Evolutionary conservation across 2,888 invertebrate species (phyloP), one percentile per base, ranked within the genome.

Genomic region (Eupithecia centaureata): DNA sequence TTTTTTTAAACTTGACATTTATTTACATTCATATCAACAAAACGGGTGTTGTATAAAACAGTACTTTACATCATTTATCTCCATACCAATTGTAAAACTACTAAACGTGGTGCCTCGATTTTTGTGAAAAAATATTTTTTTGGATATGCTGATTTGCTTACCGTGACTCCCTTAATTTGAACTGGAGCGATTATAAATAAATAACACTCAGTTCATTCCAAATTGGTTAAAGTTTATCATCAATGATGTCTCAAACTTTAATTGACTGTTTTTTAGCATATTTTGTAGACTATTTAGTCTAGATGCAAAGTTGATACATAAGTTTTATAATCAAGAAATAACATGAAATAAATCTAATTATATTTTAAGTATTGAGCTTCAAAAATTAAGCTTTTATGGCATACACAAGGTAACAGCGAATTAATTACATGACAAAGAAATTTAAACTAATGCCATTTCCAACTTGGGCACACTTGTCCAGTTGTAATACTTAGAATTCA

Each of bases 1-100:
- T 12, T 76, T 76, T 80, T 85, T 91, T 86, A 85, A 91, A 94
- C 94, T 93, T 93, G 93, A 94, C 94, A 94, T 94, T 92, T 94
- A 94, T 94, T 94, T 94, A 94, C 93, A 94, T 93, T 90, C 88
- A 93, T 92, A 91, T 93, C 92, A 94, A 94, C 94, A 93, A 94
- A 93, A 93, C 91, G 91, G 92, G 91, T 93, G 93, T 93, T 93
- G 93, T 93, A 94, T 93, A 94, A 93, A 93, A 94, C 92, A 90
- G 90, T 90, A 91, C 85, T 87, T 90, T 82, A 72, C 73, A 73
- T 67, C 47, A 68, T 71, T 86, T 78, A 82, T 82, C 86, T 86
- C 82, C 82, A 86, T 88, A 89, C 88, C 89, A 87, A 87, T 90
- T 87, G 86, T 88, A 89, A 86, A 88, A 79, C 84, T 87, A 89